Conservation (phyloP, 1,140 invertebrate species). For the Drosophila insularis region DNA sequence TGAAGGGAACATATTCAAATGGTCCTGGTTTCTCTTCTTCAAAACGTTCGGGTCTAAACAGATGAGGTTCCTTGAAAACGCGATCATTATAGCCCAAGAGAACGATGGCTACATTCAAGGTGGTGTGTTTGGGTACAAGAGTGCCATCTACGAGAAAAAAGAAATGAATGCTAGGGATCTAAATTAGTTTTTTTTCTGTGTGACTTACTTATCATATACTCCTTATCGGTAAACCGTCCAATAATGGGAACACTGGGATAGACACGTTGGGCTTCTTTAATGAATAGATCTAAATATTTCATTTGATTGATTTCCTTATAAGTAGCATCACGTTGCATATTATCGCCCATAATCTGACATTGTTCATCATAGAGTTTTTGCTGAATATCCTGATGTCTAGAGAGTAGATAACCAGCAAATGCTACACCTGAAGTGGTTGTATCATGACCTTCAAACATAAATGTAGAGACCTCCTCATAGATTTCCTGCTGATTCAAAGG, state of each 20-base stretch:
- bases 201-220: conserved; percentile 65
- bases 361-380: conserved; percentile 84
- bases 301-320: conserved; percentile 86
- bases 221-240: conserved; percentile 82
- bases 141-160: conserved; percentile 49
- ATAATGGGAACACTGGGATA: conserved; percentile 88
- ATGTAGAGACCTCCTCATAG: conserved; percentile 88
- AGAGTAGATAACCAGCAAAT: conserved; percentile 75
- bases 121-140: conserved; percentile 56
- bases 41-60: conserved; percentile 91
- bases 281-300: conserved; percentile 87
- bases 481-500: conserved; percentile 86
- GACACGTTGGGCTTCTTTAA: conserved; percentile 86
- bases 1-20: conserved; percentile 86
- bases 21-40: conserved; percentile 82
- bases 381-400: conserved; percentile 79
- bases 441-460: conserved; percentile 87
- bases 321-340: conserved; percentile 82
- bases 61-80: conserved; percentile 88
- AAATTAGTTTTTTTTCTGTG: too few relatives aligned
- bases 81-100: conserved; percentile 72
- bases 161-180: not conserved
- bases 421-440: conserved; percentile 81
- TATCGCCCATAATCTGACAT: conserved; percentile 82
- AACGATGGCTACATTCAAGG: conserved; percentile 53